phyloP scores from a whole-genome alignment of 2,113 vertebrate genomes.

The Corynorhinus townsendii region DNA sequence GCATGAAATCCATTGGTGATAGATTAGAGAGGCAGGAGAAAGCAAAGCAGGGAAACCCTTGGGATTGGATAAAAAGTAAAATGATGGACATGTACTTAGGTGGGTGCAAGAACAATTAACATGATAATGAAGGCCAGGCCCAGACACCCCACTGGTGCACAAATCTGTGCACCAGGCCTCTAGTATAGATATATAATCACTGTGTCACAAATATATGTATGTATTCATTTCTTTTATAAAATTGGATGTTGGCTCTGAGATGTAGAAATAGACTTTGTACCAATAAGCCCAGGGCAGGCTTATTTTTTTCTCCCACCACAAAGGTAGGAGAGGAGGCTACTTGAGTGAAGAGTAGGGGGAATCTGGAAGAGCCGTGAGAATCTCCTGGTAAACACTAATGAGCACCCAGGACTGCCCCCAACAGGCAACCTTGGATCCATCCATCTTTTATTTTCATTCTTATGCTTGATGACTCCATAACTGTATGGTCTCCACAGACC shows the following conservation, averaged over 20 bases:
- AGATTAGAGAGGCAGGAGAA: too few species aligned
- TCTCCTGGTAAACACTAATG: not conserved
- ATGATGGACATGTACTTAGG: too few species aligned
- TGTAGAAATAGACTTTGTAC: not conserved
- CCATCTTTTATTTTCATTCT: not conserved
- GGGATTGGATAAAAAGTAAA: too few species aligned
- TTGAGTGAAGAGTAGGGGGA: not conserved
- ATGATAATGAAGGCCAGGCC: too few species aligned
- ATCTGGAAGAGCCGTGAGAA: not conserved
- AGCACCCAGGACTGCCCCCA: too few species aligned
- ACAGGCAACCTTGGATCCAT: not conserved
- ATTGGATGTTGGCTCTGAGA: not conserved
- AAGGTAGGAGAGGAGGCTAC: not conserved
- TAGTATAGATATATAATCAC: too few species aligned
- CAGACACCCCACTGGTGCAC: too few species aligned
- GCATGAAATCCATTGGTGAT: too few species aligned
- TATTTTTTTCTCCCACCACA: not conserved
- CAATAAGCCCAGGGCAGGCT: not conserved
- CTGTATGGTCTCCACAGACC: not conserved
- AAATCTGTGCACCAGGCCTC: too few species aligned
- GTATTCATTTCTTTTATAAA: not conserved
- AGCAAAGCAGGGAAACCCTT: too few species aligned
- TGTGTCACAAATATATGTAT: not conserved
- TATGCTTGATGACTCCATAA: fast-evolving
- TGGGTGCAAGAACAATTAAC: too few species aligned